phyloP scores from a whole-genome alignment of 2,888 invertebrate species.

The Saturnia japonica region DNA sequence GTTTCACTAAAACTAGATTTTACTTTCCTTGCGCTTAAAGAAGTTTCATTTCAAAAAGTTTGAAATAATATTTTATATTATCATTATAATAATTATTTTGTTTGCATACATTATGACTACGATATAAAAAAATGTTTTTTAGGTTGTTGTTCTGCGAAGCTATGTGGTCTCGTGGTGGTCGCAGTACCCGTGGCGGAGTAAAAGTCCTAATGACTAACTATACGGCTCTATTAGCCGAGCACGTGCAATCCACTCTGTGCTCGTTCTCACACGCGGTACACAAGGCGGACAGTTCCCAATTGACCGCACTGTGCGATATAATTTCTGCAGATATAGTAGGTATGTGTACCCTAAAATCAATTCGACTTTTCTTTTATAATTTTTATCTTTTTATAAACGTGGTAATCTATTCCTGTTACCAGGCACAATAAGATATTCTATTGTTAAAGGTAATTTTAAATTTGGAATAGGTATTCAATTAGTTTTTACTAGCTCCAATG shows the following conservation, averaged over 20 bases:
- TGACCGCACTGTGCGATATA: conserved; percentile 61
- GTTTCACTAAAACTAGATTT: neutral
- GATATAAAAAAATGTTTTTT: neutral
- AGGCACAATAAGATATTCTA: no score
- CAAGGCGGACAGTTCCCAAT: conserved; percentile 54
- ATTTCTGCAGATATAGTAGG: conserved; percentile 73
- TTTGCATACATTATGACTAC: neutral
- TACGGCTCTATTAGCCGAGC: conserved; percentile 59
- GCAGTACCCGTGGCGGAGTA: conserved; percentile 66
- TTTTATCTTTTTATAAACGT: no score
- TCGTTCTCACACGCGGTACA: conserved; percentile 58
- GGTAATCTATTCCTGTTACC: no score
- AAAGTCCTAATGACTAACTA: conserved; percentile 65
- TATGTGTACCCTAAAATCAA: conserved; percentile 35
- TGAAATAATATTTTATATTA: no score
- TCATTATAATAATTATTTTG: neutral
- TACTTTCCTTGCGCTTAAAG: neutral
- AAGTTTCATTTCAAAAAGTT: neutral
- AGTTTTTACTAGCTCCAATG: no score
- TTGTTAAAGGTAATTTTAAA: no score
- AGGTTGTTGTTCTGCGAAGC: conserved; percentile 75
- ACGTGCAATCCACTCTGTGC: conserved; percentile 61
- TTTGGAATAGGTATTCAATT: no score
- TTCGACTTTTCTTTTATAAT: neutral
- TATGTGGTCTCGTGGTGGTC: conserved; percentile 72